Conservation (phyloP, 2,113 vertebrate species). For the Aldabrachelys gigantea region DNA sequence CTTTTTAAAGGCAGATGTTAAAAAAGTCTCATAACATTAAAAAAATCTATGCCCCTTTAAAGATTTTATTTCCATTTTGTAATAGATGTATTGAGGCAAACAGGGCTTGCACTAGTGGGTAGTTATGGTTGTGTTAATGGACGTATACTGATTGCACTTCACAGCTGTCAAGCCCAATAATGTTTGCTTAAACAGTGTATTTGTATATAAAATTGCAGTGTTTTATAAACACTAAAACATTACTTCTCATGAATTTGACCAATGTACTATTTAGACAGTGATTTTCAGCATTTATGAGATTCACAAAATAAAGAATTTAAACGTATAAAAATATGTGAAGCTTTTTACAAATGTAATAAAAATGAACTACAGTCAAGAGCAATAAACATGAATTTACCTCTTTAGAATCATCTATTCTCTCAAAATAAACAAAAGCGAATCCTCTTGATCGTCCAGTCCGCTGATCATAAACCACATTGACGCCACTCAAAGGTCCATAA, state of each 20-base stretch:
- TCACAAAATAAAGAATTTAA: not conserved
- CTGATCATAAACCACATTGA: constrained; percentile 96
- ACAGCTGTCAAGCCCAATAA: not conserved
- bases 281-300: not conserved
- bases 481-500: constrained; percentile 90
- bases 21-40: not conserved
- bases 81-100: not conserved
- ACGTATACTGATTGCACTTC: not conserved
- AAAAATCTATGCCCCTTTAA: not conserved
- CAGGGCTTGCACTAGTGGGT: fast-evolving
- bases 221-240: not conserved
- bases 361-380: not conserved
- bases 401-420: constrained; percentile 93
- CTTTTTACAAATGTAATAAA: not conserved
- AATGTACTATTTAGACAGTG: not conserved
- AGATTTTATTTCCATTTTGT: not conserved
- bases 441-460: constrained; percentile 92
- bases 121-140: not conserved
- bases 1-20: not conserved
- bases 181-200: not conserved
- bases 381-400: constrained; percentile 81
- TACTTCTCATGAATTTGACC: not conserved
- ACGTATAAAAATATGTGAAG: not conserved
- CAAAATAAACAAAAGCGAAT: constrained; percentile 95
- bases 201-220: too few species aligned